These are phyloP conservation scores for Orestias chungarensis DNA, from an alignment of 2,797 vertebrate genomes.

Conservation along the genomic window DNA sequence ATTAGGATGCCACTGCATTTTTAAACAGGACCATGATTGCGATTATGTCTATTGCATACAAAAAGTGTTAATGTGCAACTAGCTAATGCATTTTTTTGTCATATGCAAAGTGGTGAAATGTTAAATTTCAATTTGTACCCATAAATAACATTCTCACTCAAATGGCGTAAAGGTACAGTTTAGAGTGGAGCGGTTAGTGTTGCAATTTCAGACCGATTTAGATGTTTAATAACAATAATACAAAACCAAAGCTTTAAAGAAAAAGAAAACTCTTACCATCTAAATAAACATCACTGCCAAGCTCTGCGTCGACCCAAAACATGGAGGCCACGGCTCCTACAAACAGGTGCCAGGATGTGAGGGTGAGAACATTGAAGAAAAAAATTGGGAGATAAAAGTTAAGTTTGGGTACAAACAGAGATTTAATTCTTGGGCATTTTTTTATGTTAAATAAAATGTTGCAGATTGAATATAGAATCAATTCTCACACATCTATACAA, in stretches of 20 bases:
- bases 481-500: no score
- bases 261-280: constrained; percentile 91
- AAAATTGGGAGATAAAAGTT: background rate
- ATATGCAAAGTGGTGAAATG: background rate
- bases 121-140: background rate
- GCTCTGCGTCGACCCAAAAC: constrained; percentile 98
- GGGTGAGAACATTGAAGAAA: background rate
- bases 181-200: background rate
- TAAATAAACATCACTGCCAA: constrained; percentile 96
- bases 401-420: background rate
- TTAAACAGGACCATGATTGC: no score
- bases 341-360: constrained; percentile 13
- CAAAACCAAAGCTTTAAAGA: background rate
- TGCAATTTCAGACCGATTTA: background rate
- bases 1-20: no score
- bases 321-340: constrained; percentile 95
- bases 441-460: background rate
- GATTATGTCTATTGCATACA: no score
- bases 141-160: background rate
- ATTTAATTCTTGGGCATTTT: background rate
- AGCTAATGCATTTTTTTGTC: no score
- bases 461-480: no score
- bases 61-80: no score
- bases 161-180: background rate
- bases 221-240: no score